Conservation (phyloP, 2,113 vertebrate species). For the Xiphophorus maculatus region DNA sequence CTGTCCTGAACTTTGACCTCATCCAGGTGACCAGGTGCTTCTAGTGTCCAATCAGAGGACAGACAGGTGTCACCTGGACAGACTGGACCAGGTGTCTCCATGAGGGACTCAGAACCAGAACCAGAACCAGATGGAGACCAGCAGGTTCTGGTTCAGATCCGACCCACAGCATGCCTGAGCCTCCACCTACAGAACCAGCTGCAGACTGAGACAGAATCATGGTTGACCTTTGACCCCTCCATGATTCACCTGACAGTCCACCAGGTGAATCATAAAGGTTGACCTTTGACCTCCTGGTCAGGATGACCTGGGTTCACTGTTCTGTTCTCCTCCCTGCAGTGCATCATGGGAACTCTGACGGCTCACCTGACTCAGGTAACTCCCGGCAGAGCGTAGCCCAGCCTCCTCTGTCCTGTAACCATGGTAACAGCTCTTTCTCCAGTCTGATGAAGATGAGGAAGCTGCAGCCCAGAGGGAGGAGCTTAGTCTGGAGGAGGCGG, state of each 20-base stretch:
- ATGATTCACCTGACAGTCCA: too few species aligned
- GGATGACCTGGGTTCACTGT: too few species aligned
- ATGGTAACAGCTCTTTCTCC: neutral
- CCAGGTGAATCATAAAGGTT: neutral
- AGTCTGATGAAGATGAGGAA: constrained; percentile 40
- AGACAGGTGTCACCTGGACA: too few species aligned
- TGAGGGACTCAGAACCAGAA: too few species aligned
- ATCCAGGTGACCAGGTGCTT: too few species aligned
- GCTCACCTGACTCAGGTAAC: constrained; percentile 36
- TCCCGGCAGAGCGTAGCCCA: neutral
- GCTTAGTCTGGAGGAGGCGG: constrained; percentile 55
- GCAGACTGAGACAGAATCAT: neutral
- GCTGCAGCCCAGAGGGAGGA: constrained; percentile 50
- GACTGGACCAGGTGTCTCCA: too few species aligned
- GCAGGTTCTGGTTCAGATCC: neutral
- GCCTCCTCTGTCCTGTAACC: neutral
- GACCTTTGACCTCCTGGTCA: too few species aligned
- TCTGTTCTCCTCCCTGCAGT: constrained; percentile 2
- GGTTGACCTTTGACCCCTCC: too few species aligned
- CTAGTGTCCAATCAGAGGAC: too few species aligned
- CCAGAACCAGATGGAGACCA: neutral
- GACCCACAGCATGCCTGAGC: neutral
- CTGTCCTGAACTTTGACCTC: too few species aligned
- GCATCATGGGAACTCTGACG: constrained; percentile 19
- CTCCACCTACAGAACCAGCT: too few species aligned